Evolutionary conservation across 30 jellyfish, hydroid and myxozoan genomes (phyloP), one percentile per base, ranked within the genome.

Genomic region (Aurelia coerulea): DNA sequence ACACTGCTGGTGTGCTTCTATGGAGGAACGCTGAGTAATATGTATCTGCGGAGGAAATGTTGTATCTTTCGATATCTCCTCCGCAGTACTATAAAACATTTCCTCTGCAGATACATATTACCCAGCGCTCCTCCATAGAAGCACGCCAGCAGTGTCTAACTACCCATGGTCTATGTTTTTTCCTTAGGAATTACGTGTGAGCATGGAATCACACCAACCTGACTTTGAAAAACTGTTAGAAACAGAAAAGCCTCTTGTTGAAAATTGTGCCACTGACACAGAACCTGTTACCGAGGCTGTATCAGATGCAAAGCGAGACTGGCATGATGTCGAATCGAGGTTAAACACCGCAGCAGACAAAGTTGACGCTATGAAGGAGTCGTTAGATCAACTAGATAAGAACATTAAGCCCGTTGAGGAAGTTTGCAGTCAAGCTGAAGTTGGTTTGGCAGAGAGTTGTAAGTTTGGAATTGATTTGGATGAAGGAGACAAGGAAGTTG

Each of bases 211-310:
- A 4, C 88, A 75, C 33, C 84, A 82, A 29, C 95, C 99, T 0
- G 76, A 80, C 53, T 90, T 49, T 60, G 96, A 89, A 13, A 88
- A 68, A 17, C 60, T 89, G 29, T 5, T 49, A 59, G 86, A 83
- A 6, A 70, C 72, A n/a, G 97, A 95, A 14, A 31, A 80, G 34
- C 79, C 56, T 9, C 89, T 95, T 5, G 62, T 77, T 46, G 96
- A 85, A 53, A 80, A 90, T 17, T 89, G 98, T 58, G 85, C 73
- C 51, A 35, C 85, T 15, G 97, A 95, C 59, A 86, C 87, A 42
- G 97, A 95, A 8, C 96, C 97, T 78, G 99, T 95, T 2, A 53
- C 41, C 53, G 93, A 89, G 66, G 76, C 87, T 13, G 73, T 63
- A 2, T 86, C 89, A 14, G 88, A 85, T 31, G 72, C 88, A 34